These are phyloP conservation scores for Drosophila nigricruria DNA, from an alignment of 2,888 invertebrate genomes.

Conservation along the genomic window DNA sequence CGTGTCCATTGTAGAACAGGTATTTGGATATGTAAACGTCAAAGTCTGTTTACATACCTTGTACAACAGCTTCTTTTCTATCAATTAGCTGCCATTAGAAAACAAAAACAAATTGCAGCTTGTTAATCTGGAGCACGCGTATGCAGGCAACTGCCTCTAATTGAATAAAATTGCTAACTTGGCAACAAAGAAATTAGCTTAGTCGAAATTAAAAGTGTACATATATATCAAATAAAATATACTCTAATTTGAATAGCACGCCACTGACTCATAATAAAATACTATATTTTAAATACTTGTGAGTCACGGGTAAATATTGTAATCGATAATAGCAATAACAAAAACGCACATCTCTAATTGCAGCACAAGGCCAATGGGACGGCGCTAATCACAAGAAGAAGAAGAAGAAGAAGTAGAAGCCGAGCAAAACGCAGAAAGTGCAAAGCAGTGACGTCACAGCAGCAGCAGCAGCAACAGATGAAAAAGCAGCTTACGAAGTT, in stretches of 20 bases:
- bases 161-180: constrained; percentile 3
- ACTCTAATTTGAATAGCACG: constrained; percentile 1
- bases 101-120: too few species aligned
- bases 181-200: constrained; percentile 1
- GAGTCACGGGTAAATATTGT: constrained; percentile 21
- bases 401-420: not conserved
- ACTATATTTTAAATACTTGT: not conserved
- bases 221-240: not conserved
- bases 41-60: not conserved
- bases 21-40: not conserved
- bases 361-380: constrained; percentile 32
- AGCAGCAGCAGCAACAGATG: constrained; percentile 12
- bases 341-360: constrained; percentile 33
- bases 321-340: constrained; percentile 23
- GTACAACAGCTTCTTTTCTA: not conserved
- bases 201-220: not conserved
- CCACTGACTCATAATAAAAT: constrained; percentile 18
- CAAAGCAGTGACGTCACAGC: constrained; percentile 25
- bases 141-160: not conserved
- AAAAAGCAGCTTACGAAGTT: constrained; percentile 25
- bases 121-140: not conserved
- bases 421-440: constrained; percentile 12
- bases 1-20: not conserved
- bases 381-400: constrained; percentile 14
- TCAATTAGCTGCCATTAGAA: not conserved